These are phyloP conservation scores for Nematostella vectensis DNA, from an alignment of 92 coral and sea anemone species.

Conservation along the genomic window DNA sequence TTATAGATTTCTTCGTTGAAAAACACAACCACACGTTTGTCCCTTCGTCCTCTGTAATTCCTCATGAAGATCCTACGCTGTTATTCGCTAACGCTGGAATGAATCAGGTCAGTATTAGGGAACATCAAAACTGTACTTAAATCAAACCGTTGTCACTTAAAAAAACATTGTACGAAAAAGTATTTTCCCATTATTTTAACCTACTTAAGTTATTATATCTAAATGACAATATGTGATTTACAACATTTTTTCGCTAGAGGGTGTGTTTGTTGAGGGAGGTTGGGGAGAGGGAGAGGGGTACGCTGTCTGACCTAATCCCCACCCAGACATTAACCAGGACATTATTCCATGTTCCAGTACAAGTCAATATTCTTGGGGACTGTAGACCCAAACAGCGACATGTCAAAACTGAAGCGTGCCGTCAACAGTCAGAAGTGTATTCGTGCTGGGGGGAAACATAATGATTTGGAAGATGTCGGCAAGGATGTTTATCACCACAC, in stretches of 20 bases:
- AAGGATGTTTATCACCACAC: slow-evolving; percentile 98
- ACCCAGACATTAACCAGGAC: background rate
- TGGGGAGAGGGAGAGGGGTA: background rate
- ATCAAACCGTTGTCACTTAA: background rate
- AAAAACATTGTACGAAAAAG: too few species aligned
- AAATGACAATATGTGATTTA: too few species aligned
- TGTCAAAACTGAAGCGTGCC: slow-evolving; percentile 79
- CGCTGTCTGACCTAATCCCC: background rate
- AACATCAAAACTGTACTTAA: too few species aligned
- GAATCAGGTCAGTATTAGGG: slow-evolving; percentile 91
- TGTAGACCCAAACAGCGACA: slow-evolving; percentile 91
- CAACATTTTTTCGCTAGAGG: too few species aligned
- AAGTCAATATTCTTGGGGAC: slow-evolving; percentile 89
- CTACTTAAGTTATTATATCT: too few species aligned
- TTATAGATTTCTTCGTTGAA: slow-evolving; percentile 84
- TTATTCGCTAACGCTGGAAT: slow-evolving; percentile 96
- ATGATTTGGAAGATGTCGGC: slow-evolving; percentile 94
- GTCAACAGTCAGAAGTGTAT: slow-evolving; percentile 92
- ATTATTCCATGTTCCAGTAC: slow-evolving; percentile 28
- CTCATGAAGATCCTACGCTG: slow-evolving; percentile 93
- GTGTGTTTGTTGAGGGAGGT: too few species aligned
- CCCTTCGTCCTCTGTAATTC: slow-evolving; percentile 83
- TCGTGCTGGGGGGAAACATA: slow-evolving; percentile 94
- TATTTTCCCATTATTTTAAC: too few species aligned
- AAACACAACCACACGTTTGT: slow-evolving; percentile 77